Base-by-base conservation (phyloP, 2,888 invertebrate genomes). In the Platycnemis pennipes region DNA sequence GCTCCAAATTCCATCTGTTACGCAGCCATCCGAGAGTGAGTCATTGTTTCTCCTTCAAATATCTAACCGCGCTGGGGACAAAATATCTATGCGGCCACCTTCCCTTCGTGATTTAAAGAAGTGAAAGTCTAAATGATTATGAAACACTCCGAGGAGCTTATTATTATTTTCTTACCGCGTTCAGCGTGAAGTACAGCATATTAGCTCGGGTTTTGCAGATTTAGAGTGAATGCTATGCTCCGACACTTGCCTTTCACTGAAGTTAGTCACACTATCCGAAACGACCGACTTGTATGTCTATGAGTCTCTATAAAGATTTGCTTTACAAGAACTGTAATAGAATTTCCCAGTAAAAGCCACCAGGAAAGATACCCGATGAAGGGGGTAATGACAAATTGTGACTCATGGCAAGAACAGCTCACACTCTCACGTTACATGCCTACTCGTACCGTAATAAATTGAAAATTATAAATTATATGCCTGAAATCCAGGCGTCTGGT, bases 101-200 rank as follows among this genome's bases (percentile, higher is more conserved):
- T 77, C 77, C 45, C 46, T 87, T 2, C 45, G 69, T 37, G 63
- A 63, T 69, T 91, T 63, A 91, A 91, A 56, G 63, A 56, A 45
- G 91, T 63, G 91, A 91, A 91, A 91, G 91, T 91, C 2, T 91
- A 26, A 8, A 45, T 11, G n/a, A 69, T 44, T 63, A 63, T 44
- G 63, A 44, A 63, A 63, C 63, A 69, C 63, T 42, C 69, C 42
- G 37, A 63, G 91, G 69, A 44, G 91, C 49, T 91, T 42, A 91
- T 91, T 91, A 91, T 91, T 63, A n/a, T n/a, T 89, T 89, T 89
- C 89, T 89, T 42, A 45, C n/a, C 87, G n/a, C 87, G 45, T 46
- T 87, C 87, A 44, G 7, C 1, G 63, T 91, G 45, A 26, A 45
- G 44, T 63, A n/a, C 37, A 91, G n/a, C 44, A 44, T 91, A 91